Evolutionary conservation across 1,140 invertebrate genomes (phyloP), one percentile per base, ranked within the genome.

Genomic region (Ceratoteleas bidentatus): DNA sequence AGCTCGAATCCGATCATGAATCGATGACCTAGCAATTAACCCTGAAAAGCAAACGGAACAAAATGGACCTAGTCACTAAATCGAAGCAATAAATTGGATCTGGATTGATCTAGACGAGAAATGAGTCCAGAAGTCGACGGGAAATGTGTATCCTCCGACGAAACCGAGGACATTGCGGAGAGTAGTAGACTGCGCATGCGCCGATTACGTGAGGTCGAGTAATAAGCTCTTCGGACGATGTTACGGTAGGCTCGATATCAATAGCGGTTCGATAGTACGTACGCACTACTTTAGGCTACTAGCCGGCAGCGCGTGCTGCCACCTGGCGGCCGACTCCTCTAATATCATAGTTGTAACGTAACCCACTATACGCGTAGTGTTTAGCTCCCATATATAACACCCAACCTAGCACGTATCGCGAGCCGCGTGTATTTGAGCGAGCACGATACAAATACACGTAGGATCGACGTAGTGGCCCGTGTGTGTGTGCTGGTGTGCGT

Each of bases 181-280:
- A 85, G 80, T 87, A 86, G 85, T 86, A 88, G 87, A 89, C 86
- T 89, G 84, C 81, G 82, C 84, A 85, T 80, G 84, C 80, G 80
- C 73, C 72, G 73, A 83, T 65, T 85, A 75, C 70, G 68, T 57
- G 64, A 78, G 58, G 64, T 79, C 73, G 75, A 79, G 70, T 68
- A 53, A 57, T 79, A 83, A 85, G 77, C 78, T 87, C 81, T 83
- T 83, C 66, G 76, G 65, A 84, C 80, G 66, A 81, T 75, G 69
- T 77, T 78, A 75, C 72, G 65, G 68, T 84, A 83, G 72, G 84
- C 65, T 85, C 77, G 68, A 84, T 84, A 70, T 85, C 77, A 86
- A 84, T 85, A 81, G 81, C 77, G 74, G 83, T 86, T 84, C 74
- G 81, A 83, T 83, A 77, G 24, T 74, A 77, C 47, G 74, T 70